A percentile compares a stretch with the other conserved stretches of the same genome.
Evolutionary conservation across 2,113 vertebrate species (phyloP).

Genomic region (Crocuta crocuta): DNA sequence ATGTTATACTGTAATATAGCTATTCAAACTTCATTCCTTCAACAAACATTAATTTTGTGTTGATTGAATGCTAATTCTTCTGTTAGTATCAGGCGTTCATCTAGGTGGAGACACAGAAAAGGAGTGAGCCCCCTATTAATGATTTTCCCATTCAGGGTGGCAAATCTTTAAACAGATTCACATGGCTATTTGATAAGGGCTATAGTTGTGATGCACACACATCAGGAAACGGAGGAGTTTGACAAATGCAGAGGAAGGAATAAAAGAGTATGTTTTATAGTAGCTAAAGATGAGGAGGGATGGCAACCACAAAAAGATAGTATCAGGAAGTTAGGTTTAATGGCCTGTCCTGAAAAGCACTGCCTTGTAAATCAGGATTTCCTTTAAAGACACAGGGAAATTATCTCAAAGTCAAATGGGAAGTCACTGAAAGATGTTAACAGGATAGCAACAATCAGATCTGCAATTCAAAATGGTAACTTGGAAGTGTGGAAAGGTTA

Average conservation of each 20-base stretch:
- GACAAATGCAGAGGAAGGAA: neutral
- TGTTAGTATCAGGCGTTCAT: neutral
- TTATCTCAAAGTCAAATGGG: neutral
- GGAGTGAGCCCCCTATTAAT: neutral
- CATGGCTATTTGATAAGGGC: neutral
- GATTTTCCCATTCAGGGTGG: neutral
- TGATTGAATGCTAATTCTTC: neutral
- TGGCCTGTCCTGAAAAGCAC: neutral
- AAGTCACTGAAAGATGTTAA: conserved; percentile 8
- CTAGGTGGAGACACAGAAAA: neutral
- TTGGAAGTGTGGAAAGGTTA: neutral
- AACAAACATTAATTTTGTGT: neutral
- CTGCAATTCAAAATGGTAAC: neutral
- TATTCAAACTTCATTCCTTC: neutral
- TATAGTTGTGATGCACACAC: neutral
- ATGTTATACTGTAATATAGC: neutral
- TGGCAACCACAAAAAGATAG: neutral
- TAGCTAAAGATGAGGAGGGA: neutral
- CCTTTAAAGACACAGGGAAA: neutral
- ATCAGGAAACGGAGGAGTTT: neutral
- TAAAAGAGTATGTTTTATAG: neutral
- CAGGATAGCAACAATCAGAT: neutral
- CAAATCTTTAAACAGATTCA: neutral
- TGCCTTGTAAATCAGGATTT: neutral
- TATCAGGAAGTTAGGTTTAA: neutral